Base-by-base conservation (phyloP, 2,113 vertebrate genomes). In the Formicarius rufipectus region DNA sequence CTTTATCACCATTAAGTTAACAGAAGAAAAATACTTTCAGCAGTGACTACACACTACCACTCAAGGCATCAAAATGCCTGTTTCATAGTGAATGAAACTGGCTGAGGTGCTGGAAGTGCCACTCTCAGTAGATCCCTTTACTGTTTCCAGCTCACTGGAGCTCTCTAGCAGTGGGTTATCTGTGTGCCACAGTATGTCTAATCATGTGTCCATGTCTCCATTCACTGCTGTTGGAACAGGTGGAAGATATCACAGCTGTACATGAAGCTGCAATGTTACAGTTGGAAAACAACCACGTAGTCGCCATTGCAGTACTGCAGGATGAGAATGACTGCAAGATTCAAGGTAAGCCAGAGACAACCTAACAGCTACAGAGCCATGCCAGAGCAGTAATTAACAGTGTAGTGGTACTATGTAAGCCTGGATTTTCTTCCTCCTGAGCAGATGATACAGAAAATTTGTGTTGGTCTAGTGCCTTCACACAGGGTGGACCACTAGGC, bases 251-350 rank as follows among this genome's bases (percentile, higher is more conserved):
- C 97, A 98, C 95, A 37, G 97, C 98, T 82, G 98, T 87, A 74
- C 99, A 99, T 3, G 98, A 99, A 90, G 91, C 97, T 10, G 96
- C 98, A 6, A 82, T 99, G 84, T 95, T 98, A 47, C 98, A 99
- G 94, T 64, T 99, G 98, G 99, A 99, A 96, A 98, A 97, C 5
- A 95, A 91, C 83, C 99, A 99, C 93, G 91, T 96, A 2, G 95
- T 98, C 19, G 97, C 98, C 17, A 90, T 99, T 50, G 95, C 97
- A 3, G 97, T 98, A 37, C 98, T 99, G 90, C 98, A 98, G 95
- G 98, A 99, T 64, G 98, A 99, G 89, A 99, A 99, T 0, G 98
- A 98, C 75, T 97, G 97, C 94, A 99, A 98, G 69, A 97, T 99
- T 88, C 98, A 98, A 98, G 99, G 99, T 99, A 97, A 97, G 75